Percentiles rank a stretch among this genome's conserved stretches.
Evolutionary conservation across 2,888 invertebrate genomes (phyloP).

Genomic region (Stegophylla sp.): DNA sequence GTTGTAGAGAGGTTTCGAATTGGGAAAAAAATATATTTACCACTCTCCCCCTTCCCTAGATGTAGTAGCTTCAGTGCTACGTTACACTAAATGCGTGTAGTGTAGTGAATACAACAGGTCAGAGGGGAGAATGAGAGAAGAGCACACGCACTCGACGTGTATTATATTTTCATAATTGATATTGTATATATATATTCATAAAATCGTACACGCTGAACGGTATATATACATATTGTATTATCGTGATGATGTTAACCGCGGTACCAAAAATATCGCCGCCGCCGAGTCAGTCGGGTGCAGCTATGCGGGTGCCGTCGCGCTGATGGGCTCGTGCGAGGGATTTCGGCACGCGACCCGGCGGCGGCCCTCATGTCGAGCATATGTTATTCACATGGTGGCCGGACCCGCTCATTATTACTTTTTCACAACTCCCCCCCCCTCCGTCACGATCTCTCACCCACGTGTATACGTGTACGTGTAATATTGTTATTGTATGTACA

Average conservation of each 20-base stretch:
- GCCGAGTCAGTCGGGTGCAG: constrained; percentile 40
- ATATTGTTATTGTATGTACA: neutral
- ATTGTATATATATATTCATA: neutral
- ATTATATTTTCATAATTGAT: neutral
- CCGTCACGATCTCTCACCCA: neutral
- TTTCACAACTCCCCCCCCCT: neutral
- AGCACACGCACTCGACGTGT: neutral
- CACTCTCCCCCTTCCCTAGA: too few relatives aligned
- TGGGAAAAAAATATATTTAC: too few relatives aligned
- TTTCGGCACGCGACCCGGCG: constrained; percentile 57
- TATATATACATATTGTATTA: neutral
- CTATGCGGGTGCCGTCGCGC: constrained; percentile 44
- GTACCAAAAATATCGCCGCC: neutral
- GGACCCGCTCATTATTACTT: neutral
- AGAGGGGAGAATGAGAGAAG: neutral
- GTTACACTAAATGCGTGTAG: too few relatives aligned
- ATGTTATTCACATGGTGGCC: constrained; percentile 55
- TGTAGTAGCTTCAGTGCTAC: too few relatives aligned
- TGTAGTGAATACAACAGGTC: too few relatives aligned
- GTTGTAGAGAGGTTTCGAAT: too few relatives aligned
- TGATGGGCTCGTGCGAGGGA: constrained; percentile 50
- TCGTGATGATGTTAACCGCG: neutral
- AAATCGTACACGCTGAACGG: neutral
- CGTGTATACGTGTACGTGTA: neutral
- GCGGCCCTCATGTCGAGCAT: constrained; percentile 53